Evolutionary conservation across 1,140 invertebrate genomes (phyloP), one percentile per base, ranked within the genome.

Genomic region (Liolophura sinensis): DNA sequence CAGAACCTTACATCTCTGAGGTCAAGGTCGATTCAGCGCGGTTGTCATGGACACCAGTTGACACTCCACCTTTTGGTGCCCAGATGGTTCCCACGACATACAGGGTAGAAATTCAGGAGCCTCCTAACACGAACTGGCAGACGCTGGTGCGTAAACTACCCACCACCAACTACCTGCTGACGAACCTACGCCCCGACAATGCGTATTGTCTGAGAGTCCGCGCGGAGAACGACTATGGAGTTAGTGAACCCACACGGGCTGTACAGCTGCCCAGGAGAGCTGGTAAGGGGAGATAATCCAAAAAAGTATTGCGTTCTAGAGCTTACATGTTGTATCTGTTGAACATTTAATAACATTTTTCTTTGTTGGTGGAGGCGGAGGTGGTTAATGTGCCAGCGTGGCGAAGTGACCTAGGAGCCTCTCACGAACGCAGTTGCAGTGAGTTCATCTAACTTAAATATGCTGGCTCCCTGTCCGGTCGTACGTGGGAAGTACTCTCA

Each of bases 131-230:
- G n/a, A 61, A 66, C 3, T 82, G 80, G 80, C 63, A 67, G 24
- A 76, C 77, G 5, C 61, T 78, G n/a, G 76, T 75, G 1, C 40
- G 68, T 18, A 63, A 73, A 14, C 73, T 82, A 18, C 70, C 75
- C 47, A 70, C 78, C 63, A 77, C 75, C 7, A 74, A 67, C 75
- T 97, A 97, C 79, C 92, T 96, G 75, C 92, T 97, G 14, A 94
- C 95, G 87, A 93, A 95, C 15, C 85, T 99, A 60, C 93, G 96
- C 80, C 92, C 94, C 9, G 95, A 95, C 79, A 90, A 90, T 69
- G 93, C 94, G 71, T 98, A 98, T 84, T 90, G 90, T 73, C 98
- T 98, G 89, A 88, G 96, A 57, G 89, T 98, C 0, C 88, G 93
- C 58, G 97, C 97, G 40, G 96, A 98, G 82, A 99, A 99, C 86